Base-by-base conservation (phyloP, 2,113 vertebrate species). In the Thunnus thynnus region DNA sequence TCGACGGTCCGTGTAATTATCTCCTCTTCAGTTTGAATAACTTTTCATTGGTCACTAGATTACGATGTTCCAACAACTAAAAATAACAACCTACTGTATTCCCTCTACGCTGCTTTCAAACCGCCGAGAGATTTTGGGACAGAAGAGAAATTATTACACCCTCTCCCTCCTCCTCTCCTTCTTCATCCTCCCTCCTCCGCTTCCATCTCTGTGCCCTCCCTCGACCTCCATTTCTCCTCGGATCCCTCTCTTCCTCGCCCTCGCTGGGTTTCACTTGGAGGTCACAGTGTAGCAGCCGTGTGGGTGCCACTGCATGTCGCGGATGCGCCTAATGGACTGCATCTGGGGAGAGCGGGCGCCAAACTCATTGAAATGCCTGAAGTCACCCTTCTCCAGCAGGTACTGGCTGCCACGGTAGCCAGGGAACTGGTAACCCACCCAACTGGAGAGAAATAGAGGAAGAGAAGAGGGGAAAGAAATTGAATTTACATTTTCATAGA, bases 341-440 rank as follows among this genome's bases (percentile, higher is more conserved):
- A 94, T 92, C 91, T 94, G 91, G 51, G 94, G 94, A 82, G 74
- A 86, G 66, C 90, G 90, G 69, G 92, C 94, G 0, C 94, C 92
- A 2, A 69, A 94, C 84, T 95, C 93, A 3, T 95, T 95, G 88
- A 94, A 95, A 72, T 95, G 94, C 74, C 77, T 88, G 92, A 46
- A 95, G 2, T 95, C 93, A 0, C 91, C 92, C 87, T 93, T 95
- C 88, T 95, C 94, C 63, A 95, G 84, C 80, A 95, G 82, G 81
- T 89, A 94, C 92, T 95, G 94, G 89, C 87, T 92, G 68, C 93
- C 93, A 46, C 94, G 92, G 87, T 95, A 95, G 32, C 94, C 95
- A 0, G 95, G 95, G 88, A 91, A 95, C 92, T 96, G 95, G 84
- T 95, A 95, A 13, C 94, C 94, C 70, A 95, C 94, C 91, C 93